Conservation (phyloP, 2,888 invertebrate species). For the Orthosia incerta region DNA sequence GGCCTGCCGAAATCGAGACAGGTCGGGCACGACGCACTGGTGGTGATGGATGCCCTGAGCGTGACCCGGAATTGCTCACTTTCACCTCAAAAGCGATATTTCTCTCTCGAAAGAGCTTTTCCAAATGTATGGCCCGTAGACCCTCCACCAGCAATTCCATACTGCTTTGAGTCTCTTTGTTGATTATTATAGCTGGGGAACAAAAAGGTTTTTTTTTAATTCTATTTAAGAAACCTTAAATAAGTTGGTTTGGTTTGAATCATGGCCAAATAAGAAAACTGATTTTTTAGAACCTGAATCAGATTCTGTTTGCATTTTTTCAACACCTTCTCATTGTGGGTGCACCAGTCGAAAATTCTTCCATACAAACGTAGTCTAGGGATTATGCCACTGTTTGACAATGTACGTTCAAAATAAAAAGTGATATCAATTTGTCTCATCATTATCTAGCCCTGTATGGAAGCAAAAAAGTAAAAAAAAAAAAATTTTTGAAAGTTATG, state of each 20-base stretch:
- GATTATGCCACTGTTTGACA: no score
- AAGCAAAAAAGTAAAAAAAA: no score
- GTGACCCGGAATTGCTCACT: constrained; percentile 64
- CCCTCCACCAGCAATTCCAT: constrained; percentile 83
- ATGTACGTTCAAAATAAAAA: no score
- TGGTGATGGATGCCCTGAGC: background rate
- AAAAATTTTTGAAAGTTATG: no score
- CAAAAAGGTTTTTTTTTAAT: background rate
- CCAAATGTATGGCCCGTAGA: constrained; percentile 76
- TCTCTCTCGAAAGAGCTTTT: constrained; percentile 81
- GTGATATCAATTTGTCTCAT: no score
- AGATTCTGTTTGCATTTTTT: background rate
- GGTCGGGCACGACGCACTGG: constrained; percentile 57
- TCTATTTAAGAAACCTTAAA: background rate
- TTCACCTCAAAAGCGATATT: constrained; percentile 77
- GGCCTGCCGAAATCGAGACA: constrained; percentile 32
- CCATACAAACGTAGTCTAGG: no score
- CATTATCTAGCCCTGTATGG: no score
- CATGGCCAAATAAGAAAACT: background rate
- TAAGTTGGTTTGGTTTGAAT: background rate
- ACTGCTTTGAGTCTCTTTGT: constrained; percentile 72
- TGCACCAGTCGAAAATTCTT: no score
- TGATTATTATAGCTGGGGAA: constrained; percentile 82
- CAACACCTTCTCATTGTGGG: background rate
- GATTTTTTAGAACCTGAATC: background rate